Base-by-base conservation (phyloP, 1,140 invertebrate species). In the Eufriesea mexicana region DNA sequence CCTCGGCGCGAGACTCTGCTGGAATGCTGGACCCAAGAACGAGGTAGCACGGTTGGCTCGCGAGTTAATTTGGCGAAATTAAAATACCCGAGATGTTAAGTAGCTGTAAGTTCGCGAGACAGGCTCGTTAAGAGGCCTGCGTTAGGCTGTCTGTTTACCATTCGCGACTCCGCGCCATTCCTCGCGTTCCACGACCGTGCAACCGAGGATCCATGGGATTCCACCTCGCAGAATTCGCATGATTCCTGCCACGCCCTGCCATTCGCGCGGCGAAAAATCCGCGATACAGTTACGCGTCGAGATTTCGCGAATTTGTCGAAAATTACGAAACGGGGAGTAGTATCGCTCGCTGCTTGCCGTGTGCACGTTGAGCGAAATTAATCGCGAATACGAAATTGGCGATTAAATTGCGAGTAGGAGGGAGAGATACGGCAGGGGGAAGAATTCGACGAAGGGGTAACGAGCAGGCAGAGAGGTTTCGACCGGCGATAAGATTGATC, bases 181-280 rank as follows among this genome's bases (percentile, higher is more conserved):
- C 64, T 74, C 42, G 73, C 66, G 85, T 86, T 88, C 61, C 72
- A 67, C 20, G 54, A 64, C 47, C n/a, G 25, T 83, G 84, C 75
- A 86, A 18, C 61, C 35, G 81, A 59, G 61, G 59, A 84, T 87
- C 54, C 57, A 64, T 28, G 49, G 79, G 55, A 83, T 66, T 68
- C 55, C 23, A 47, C 20, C 45, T n/a, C 23, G 62, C 28, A 61
- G 57, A 70, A 79, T 86, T 72, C 74, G 73, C 74, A 35, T 25
- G 72, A 76, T 55, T 84, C 55, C 20, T 78, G 42, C 71, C 51
- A 68, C 75, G 57, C 62, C 20, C 45, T 45, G 45, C 72, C 47
- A 59, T 59, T 79, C 76, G 71, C n/a, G 23, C 10, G 64, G 78
- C 47, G 61, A 80, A 86, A 87, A 86, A 83, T 87, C 59, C 55